phyloP scores from a whole-genome alignment of 2,113 vertebrate genomes.

The Sander lucioperca region DNA sequence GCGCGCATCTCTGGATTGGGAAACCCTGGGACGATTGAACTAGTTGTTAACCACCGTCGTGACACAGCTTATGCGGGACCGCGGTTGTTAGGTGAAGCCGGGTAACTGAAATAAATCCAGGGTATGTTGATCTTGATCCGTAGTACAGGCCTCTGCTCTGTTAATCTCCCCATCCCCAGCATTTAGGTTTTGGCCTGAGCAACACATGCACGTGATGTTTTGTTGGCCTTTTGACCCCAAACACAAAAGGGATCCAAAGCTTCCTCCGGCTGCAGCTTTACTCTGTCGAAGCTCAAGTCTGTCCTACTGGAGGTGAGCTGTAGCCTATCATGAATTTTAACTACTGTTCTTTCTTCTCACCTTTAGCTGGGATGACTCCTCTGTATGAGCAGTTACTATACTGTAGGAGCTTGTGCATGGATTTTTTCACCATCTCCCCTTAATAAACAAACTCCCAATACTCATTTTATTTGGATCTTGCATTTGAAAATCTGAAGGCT shows the following conservation, averaged over 20 bases:
- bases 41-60: too few species aligned
- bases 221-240: slow-evolving; percentile 5
- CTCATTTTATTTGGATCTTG: background rate
- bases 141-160: background rate
- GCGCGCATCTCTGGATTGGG: too few species aligned
- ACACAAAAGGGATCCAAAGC: background rate
- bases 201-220: background rate
- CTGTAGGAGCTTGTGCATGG: background rate
- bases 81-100: too few species aligned
- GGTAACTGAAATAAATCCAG: too few species aligned
- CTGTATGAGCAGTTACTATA: background rate
- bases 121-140: too few species aligned
- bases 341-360: background rate
- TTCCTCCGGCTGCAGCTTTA: slow-evolving; percentile 26
- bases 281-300: background rate
- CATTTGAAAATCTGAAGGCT: background rate
- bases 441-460: background rate
- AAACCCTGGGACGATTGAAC: too few species aligned
- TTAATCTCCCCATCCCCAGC: background rate
- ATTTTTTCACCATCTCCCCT: background rate
- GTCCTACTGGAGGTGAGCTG: background rate
- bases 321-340: slow-evolving; percentile 44
- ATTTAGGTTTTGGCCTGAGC: background rate
- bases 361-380: background rate
- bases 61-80: too few species aligned